Base-by-base conservation (phyloP, 2,113 vertebrate genomes). In the Corythoichthys haematopterus region DNA sequence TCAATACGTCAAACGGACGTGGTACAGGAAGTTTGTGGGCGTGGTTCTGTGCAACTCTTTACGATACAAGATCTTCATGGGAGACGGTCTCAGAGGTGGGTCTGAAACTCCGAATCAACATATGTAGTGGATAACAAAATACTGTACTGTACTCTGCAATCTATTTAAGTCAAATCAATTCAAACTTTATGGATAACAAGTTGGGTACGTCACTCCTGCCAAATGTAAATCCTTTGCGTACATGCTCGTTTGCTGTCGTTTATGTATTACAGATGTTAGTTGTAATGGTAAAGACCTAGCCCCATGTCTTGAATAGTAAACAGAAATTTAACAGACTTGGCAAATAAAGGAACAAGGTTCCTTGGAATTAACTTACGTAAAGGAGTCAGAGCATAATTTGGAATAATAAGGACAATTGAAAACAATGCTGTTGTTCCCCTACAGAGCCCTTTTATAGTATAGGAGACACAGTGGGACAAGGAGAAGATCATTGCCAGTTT, bases 1-100 rank as follows among this genome's bases (percentile, higher is more conserved):
- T 76, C 97, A 99, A 65, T 99, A 93, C 0, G 97, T 99, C 82
- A 99, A 99, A 84, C 88, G 97, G 66, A 99, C 97, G 0, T 99
- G 97, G 97, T 99, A 99, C 84, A 90, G 89, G 74, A 99, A 99
- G 83, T 98, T 99, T 76, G 97, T 99, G 45, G 97, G 97, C 4
- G 96, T 99, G 43, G 92, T 96, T 70, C 93, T 99, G 75, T 99
- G 97, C 57, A 99, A 99, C 82, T 99, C 97, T 1, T 89, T 99
- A 75, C 90, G 97, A 79, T 99, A 99, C 84, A 99, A 99, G 85
- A 99, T 99, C 90, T 99, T 97, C 85, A 96, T 99, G 90, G 95
- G 95, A 53, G 95, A 99, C 71, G 93, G 93, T 71, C 91, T 99
- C 38, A 94, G 92, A 95, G 97, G 97, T 98, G 40, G 1, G 48